Evolutionary conservation across 2,797 vertebrate species (phyloP).

Genomic region (Peromyscus melanophrys): DNA sequence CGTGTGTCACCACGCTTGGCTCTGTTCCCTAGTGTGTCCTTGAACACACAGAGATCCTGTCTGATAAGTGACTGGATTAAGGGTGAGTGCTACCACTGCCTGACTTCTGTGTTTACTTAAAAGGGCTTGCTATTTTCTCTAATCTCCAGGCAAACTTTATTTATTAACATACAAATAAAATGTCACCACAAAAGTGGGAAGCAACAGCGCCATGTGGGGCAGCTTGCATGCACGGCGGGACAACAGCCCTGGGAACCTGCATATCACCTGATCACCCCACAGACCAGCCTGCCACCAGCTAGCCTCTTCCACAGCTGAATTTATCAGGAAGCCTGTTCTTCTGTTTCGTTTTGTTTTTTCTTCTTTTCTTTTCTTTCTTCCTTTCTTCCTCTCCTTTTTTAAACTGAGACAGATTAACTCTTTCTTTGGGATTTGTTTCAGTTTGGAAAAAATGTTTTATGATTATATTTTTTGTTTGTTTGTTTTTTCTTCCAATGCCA

Average conservation of each 20-base stretch:
- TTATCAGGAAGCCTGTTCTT: not conserved
- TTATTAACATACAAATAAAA: no score
- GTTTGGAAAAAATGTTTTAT: not conserved
- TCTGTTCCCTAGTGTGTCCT: no score
- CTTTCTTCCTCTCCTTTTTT: no score
- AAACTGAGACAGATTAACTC: not conserved
- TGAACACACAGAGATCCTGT: no score
- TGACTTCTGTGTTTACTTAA: no score
- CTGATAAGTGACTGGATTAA: no score
- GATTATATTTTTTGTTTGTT: not conserved
- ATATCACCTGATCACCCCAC: not conserved
- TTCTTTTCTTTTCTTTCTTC: not conserved
- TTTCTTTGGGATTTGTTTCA: not conserved
- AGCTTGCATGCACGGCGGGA: not conserved
- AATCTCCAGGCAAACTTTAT: no score
- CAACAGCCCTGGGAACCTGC: not conserved
- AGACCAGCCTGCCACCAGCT: not conserved
- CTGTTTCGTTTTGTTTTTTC: no score
- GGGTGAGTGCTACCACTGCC: no score
- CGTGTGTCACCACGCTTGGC: no score
- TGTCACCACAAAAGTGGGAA: not conserved
- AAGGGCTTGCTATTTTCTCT: no score
- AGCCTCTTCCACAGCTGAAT: not conserved
- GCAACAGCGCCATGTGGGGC: rapidly evolving
- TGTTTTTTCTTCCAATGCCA: slow-evolving; percentile 3